These are phyloP conservation scores for Cheilosia soror DNA, from an alignment of 2,888 invertebrate species.

Conservation along the genomic window DNA sequence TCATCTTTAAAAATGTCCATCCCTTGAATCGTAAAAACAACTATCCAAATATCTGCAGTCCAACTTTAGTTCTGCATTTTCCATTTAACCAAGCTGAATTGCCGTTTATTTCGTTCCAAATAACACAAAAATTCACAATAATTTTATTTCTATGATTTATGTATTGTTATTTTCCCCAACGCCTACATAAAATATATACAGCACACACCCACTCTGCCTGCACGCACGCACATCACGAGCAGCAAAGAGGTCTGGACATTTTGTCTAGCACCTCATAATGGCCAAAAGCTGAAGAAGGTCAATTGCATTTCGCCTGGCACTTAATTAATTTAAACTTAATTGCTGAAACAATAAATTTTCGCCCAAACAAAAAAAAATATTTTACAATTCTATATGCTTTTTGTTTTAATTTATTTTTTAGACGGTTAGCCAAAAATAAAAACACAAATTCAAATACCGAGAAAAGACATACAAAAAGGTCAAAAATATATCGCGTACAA, in stretches of 20 bases:
- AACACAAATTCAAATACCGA: conserved; percentile 39
- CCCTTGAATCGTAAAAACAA: too few species aligned
- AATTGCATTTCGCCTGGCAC: conserved; percentile 79
- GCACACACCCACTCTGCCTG: conserved; percentile 34
- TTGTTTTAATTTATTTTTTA: conserved; percentile 21
- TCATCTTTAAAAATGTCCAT: too few species aligned
- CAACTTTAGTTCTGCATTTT: not conserved
- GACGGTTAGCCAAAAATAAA: conserved; percentile 63
- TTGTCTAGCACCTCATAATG: conserved; percentile 77
- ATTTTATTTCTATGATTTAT: not conserved
- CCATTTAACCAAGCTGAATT: too few species aligned
- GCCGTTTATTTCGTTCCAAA: not conserved
- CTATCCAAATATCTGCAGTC: too few species aligned
- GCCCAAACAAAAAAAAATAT: conserved; percentile 26
- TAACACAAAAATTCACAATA: not conserved
- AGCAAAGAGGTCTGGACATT: conserved; percentile 76
- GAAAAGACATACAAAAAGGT: conserved; percentile 67
- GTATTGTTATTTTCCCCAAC: conserved; percentile 40
- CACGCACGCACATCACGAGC: conserved; percentile 16
- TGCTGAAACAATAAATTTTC: conserved; percentile 70
- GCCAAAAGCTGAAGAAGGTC: conserved; percentile 78
- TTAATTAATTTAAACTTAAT: conserved; percentile 72
- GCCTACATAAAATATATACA: conserved; percentile 8
- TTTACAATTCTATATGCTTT: not conserved
- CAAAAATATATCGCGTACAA: conserved; percentile 71